These are phyloP conservation scores for Heliconius eleuchia DNA, from an alignment of 1,140 invertebrate species.

Conservation along the genomic window DNA sequence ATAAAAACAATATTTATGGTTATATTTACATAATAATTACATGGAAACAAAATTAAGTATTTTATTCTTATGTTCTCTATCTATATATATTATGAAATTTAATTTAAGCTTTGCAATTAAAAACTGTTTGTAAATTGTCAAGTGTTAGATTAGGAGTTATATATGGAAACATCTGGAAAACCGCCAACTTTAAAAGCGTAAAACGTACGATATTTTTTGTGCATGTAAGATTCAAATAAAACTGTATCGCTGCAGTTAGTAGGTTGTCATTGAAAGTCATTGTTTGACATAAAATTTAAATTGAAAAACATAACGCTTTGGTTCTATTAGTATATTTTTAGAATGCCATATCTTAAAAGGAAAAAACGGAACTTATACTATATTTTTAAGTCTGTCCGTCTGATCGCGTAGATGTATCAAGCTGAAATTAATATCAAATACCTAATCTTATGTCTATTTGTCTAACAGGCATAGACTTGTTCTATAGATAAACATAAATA, in stretches of 20 bases:
- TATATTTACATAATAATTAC: neutral
- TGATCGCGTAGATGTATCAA: too few relatives aligned
- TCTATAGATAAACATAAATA: neutral
- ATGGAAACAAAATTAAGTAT: neutral
- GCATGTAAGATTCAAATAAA: constrained; percentile 32
- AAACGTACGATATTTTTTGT: constrained; percentile 43
- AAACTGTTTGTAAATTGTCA: constrained; percentile 49
- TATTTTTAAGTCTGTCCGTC: too few relatives aligned
- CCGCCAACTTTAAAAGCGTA: constrained; percentile 57
- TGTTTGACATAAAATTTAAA: neutral
- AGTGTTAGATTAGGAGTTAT: constrained; percentile 58
- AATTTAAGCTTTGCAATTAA: constrained; percentile 36
- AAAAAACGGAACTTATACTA: too few relatives aligned
- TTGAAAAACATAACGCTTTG: neutral
- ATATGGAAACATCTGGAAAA: constrained; percentile 56
- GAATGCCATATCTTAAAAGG: too few relatives aligned
- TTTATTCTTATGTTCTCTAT: neutral
- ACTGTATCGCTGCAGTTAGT: neutral
- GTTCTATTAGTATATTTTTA: too few relatives aligned
- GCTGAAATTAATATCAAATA: too few relatives aligned
- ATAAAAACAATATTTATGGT: neutral
- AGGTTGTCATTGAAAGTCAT: neutral
- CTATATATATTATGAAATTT: neutral
- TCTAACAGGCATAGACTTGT: neutral
- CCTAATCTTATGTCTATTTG: neutral